Conservation (phyloP, 2,888 invertebrate species). For the Oxycera nigricornis region DNA sequence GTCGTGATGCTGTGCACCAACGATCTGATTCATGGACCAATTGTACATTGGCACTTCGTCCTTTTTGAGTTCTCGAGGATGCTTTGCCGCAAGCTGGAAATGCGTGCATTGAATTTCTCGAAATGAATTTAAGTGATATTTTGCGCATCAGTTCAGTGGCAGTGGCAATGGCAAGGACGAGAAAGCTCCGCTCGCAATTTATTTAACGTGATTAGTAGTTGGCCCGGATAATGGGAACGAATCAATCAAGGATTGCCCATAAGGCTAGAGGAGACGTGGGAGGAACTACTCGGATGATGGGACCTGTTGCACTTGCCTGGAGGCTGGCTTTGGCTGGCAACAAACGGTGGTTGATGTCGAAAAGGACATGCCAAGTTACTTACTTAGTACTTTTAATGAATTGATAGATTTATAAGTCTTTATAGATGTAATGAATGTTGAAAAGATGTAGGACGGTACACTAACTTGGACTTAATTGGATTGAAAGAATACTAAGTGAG, state of each 20-base stretch:
- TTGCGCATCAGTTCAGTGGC: constrained; percentile 12
- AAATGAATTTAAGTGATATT: constrained; percentile 17
- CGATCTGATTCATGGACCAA: constrained; percentile 21
- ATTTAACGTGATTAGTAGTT: neutral
- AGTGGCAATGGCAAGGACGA: neutral
- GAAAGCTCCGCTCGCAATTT: constrained; percentile 9
- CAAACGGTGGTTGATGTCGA: neutral
- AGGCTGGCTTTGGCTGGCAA: constrained; percentile 32
- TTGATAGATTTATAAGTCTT: neutral
- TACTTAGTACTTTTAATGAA: neutral
- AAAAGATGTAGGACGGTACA: too few relatives aligned
- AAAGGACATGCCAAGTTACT: constrained; percentile 1
- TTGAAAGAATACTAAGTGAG: too few relatives aligned
- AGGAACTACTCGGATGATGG: neutral
- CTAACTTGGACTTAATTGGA: too few relatives aligned
- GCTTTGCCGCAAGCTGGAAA: neutral
- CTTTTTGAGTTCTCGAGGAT: constrained; percentile 12
- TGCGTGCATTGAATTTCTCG: neutral
- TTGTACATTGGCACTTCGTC: neutral
- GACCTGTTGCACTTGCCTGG: constrained; percentile 26
- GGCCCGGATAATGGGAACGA: constrained; percentile 18
- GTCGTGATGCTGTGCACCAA: constrained; percentile 41
- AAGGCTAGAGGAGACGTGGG: neutral
- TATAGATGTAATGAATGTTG: neutral
- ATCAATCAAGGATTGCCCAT: neutral